phyloP scores from a whole-genome alignment of 2,888 invertebrate genomes.

The Tenthredo distinguenda region DNA sequence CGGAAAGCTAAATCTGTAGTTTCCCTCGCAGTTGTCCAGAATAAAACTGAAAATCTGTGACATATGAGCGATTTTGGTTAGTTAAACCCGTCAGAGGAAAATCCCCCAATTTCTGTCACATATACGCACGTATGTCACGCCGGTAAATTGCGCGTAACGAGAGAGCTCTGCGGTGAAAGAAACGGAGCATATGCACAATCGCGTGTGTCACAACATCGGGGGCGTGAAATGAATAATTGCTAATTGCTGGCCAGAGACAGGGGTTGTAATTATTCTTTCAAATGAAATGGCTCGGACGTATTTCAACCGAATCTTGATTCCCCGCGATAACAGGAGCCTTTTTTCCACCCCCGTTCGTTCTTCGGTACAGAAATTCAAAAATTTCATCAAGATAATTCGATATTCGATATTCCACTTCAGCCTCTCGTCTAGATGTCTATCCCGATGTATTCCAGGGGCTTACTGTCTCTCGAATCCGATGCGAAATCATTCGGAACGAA shows the following conservation, averaged over 20 bases:
- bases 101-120: background rate
- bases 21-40: background rate
- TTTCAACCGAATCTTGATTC: background rate
- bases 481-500: too few species aligned
- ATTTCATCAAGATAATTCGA: background rate
- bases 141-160: background rate
- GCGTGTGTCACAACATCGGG: constrained; percentile 27
- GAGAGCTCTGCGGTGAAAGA: constrained; percentile 18
- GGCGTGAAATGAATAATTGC: constrained; percentile 42
- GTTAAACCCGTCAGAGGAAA: background rate
- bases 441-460: background rate
- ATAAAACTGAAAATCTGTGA: background rate
- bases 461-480: background rate
- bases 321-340: background rate
- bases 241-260: constrained; percentile 14
- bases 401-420: background rate
- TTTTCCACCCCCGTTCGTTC: background rate
- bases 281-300: background rate
- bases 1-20: background rate
- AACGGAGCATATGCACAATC: background rate
- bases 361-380: background rate
- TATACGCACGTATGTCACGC: background rate
- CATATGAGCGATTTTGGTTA: background rate
- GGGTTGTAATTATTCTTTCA: constrained; percentile 7
- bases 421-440: background rate